Percentiles rank a stretch among this genome's conserved stretches.
phyloP scores from a whole-genome alignment of 2,113 vertebrate genomes.

The Chinchilla lanigera region DNA sequence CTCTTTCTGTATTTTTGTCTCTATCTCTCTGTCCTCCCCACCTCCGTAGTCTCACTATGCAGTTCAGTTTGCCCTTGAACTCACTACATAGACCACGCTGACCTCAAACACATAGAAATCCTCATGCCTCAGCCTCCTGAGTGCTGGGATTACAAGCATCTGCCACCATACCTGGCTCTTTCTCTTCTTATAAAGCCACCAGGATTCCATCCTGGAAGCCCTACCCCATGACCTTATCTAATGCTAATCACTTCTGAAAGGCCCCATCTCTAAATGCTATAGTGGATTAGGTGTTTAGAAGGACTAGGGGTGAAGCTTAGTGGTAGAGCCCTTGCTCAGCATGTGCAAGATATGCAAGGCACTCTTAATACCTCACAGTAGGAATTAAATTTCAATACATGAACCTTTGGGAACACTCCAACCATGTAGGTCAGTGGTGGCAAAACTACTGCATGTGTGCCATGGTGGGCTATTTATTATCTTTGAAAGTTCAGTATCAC shows the following conservation, averaged over 20 bases:
- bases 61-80: not conserved
- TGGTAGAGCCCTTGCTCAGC: not conserved
- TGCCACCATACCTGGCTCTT: not conserved
- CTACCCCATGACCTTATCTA: not conserved
- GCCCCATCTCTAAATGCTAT: not conserved
- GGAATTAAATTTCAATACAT: not conserved
- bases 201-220: not conserved
- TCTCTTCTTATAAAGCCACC: not conserved
- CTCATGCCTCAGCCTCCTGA: not conserved
- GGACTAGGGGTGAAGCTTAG: not conserved
- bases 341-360: not conserved
- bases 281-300: not conserved
- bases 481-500: not conserved
- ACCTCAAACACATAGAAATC: not conserved
- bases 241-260: not conserved
- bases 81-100: not conserved
- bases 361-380: not conserved
- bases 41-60: not conserved
- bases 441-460: not conserved
- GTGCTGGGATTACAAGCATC: not conserved
- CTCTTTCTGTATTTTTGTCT: not conserved
- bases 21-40: not conserved
- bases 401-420: not conserved
- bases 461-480: not conserved
- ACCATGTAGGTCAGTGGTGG: not conserved